Evolutionary conservation across 2,113 vertebrate genomes (phyloP), one percentile per base, ranked within the genome.

Genomic region (Manacus vitellinus): DNA sequence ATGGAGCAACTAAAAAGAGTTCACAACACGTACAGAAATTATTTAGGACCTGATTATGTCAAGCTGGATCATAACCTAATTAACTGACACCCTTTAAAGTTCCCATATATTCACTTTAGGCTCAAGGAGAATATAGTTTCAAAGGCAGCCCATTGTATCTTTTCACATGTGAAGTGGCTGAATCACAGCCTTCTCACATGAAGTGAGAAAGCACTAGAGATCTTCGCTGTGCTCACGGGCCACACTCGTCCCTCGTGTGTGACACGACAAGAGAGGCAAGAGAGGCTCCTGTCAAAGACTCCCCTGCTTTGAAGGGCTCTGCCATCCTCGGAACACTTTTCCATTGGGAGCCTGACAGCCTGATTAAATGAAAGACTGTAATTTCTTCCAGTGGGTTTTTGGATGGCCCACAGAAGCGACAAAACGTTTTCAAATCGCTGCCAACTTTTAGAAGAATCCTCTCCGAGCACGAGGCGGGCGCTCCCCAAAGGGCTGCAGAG

Each of bases 221-320:
- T 58, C 56, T 31, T 22, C 3, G 1, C 70, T 1, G 37, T 0
- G 3, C 39, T 37, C 20, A 0, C 0, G 23, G 0, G 0, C 41
- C 1, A 0, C 12, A 31, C 58, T 46, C 0, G 0, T 25, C 41
- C 1, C 0, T 1, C 11, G 3, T 1, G 10, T 6, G 10, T n/a
- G n/a, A n/a, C n/a, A n/a, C n/a, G n/a, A n/a, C n/a, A n/a, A n/a
- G n/a, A n/a, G n/a, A n/a, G 25, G 31, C 0, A 0, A 27, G 37
- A 51, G 51, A 49, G 33, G 5, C 41, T 0, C 20, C 75, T 39
- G 63, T 85, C 74, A 28, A 49, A 39, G 85, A 2, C 55, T 74
- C 18, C 63, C 17, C 67, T 54, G 46, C 63, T 88, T 54, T 59
- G 18, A 5, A 43, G 54, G 58, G n/a, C 59, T 86, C 56, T 46